Evolutionary conservation across 2,113 vertebrate species (phyloP), one percentile per base, ranked within the genome.

Genomic region (Gnathonemus echidnorhynchus): DNA sequence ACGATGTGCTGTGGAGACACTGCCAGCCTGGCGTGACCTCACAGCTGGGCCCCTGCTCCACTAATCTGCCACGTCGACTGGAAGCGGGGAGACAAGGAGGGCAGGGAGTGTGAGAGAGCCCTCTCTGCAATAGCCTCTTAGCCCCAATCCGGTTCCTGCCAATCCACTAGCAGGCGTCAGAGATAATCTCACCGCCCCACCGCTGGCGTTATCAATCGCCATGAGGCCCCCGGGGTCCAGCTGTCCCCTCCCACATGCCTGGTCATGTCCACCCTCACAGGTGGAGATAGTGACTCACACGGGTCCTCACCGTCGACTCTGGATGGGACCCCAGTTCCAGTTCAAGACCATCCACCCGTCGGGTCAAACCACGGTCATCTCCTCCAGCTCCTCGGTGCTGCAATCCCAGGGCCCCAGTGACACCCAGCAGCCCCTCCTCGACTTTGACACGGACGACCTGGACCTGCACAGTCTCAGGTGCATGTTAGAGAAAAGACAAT

Each of bases 301-400:
- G 0, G 98, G 98, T 39, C 98, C 98, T 2, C 98, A 99, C 66
- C 95, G 98, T 0, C 97, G 98, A 27, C 95, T 99, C 0, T 99
- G 98, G 98, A 99, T 99, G 98, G 98, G 98, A 70, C 98, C 98
- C 0, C 98, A 99, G 96, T 99, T 99, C 94, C 98, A 99, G 95
- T 99, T 99, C 92, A 99, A 99, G 96, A 99, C 98, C 13, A 98
- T 99, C 92, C 98, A 99, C n/a, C 97, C 98, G 11, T 99, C 98
- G 0, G 98, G 98, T 90, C 98, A 99, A 92, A 99, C 98, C 48
- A 99, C 98, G 0, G 97, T 99, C 92, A 99, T 99, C 93, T 99
- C 98, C 15, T 99, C 98, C 89, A 99, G 98, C 21, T 99, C 98
- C 19, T 99, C 98, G 0, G 98, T 99, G 92, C 96, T 99, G 88